Evolutionary conservation across 2,113 vertebrate species (phyloP), one percentile per base, ranked within the genome.

Genomic region (Hypanus sabinus): DNA sequence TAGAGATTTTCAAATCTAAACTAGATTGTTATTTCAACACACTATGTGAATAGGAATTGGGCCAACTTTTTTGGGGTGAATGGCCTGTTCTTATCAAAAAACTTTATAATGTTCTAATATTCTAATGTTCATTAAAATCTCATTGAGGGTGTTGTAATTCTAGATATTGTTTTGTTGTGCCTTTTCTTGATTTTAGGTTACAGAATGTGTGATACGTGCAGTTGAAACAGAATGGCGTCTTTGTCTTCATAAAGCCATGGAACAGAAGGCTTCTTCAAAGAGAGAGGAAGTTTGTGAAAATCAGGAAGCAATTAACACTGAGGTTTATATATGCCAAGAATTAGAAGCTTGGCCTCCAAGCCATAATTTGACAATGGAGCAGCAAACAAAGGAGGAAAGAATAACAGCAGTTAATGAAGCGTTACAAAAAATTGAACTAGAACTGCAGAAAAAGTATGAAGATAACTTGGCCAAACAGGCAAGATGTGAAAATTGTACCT

Each of bases 391-490:
- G 87, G 95, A 95, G 80, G 96, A 95, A 93, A 96, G 95, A 94
- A 94, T 95, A 9, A 95, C 2, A 76, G 95, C 96, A 46, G 95
- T 97, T 94, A 96, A 95, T 92, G 96, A 97, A 94, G 95, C 95
- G 18, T 95, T 96, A 94, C 97, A 96, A 95, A 95, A 96, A 75
- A 85, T 95, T 0, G 96, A 97, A 95, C 95, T 95, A 93, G 97
- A 97, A 91, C 94, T 97, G 94, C 97, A 97, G 65, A 95, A 96
- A 94, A 97, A 97, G 94, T 96, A 97, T 94, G 95, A 79, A 95
- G 96, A 98, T 94, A 97, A 96, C 81, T 95, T 98, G 95, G 94
- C 97, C 87, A 96, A 95, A 93, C 97, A 98, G 98, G 98, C 99
- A 95, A 96, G 46, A 46, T 80, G 11, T 55, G 11, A 20, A 93